Evolutionary conservation across 1,140 invertebrate species (phyloP), one percentile per base, ranked within the genome.

Genomic region (Onthophagus taurus): DNA sequence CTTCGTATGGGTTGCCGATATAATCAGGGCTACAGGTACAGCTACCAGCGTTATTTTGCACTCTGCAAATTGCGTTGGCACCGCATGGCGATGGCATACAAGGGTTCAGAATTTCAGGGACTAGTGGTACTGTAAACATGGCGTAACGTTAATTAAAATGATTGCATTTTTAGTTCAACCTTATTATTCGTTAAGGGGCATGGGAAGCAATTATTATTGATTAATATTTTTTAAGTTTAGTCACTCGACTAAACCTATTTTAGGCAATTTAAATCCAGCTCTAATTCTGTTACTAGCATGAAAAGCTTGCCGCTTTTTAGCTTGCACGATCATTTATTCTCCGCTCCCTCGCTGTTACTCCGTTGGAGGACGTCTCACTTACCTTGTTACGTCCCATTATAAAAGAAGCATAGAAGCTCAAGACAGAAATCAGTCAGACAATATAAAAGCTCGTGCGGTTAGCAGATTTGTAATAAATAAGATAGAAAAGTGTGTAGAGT

Each of bases 41-140:
- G 13, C 86, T 79, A 19, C 84, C 85, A 52, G 86, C 82, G 17
- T 75, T 78, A 52, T 84, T 78, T 13, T 79, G 64, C 35, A 73
- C 75, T 33, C 78, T 72, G 56, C 86, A 90, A 46, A 82, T 70
- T 55, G 83, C 87, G 56, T 89, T 85, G 0, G 80, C 77, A 42
- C 85, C 85, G 57, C 85, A 90, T 9, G 86, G 86, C 1, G 83
- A 83, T 14, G 82, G 83, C 48, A 75, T 65, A 58, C 86, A 90
- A 11, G 85, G 82, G 59, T 85, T 73, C 49, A 68, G 71, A n/a
- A 63, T 17, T 63, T 71, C 67, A 49, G 50, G 1, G 59, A 65
- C 21, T 55, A 60, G 4, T 54, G 49, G 5, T 2, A 31, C 44
- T 45, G 44, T 39, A 45, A 45, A 41, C 29, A 26, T 26, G 23